Evolutionary conservation across 2,113 vertebrate species (phyloP).

Genomic region (Symphodus melops): DNA sequence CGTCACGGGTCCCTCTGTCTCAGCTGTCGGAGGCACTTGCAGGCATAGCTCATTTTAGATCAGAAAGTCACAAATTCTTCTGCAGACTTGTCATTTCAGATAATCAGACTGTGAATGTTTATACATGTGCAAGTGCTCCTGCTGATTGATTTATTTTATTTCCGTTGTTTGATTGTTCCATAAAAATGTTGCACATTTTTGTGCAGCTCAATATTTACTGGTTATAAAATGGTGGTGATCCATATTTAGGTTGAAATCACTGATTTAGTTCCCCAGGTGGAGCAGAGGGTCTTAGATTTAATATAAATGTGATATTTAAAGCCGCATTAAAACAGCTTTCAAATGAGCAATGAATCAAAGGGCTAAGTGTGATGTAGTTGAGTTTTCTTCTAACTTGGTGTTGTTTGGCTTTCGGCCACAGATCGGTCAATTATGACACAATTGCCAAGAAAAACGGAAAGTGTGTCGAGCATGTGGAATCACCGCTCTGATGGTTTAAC

Average conservation of each 20-base stretch:
- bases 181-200: conserved; percentile 1
- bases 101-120: neutral
- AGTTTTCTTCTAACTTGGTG: too few species aligned
- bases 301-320: neutral
- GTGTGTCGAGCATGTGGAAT: neutral
- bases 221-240: neutral
- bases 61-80: too few species aligned
- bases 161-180: neutral
- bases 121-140: neutral
- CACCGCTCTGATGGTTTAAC: neutral
- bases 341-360: neutral
- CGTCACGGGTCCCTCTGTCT: too few species aligned
- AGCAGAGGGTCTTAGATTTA: neutral
- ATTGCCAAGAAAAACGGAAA: neutral
- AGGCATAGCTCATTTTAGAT: too few species aligned
- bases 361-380: neutral
- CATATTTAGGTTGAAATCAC: neutral
- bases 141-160: conserved; percentile 8
- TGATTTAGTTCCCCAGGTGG: neutral
- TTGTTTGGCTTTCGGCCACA: neutral
- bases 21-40: too few species aligned
- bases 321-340: neutral
- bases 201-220: neutral
- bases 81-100: neutral
- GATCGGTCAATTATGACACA: neutral